Conservation (phyloP, 2,797 vertebrate species). For the Adrianichthys oophorus region DNA sequence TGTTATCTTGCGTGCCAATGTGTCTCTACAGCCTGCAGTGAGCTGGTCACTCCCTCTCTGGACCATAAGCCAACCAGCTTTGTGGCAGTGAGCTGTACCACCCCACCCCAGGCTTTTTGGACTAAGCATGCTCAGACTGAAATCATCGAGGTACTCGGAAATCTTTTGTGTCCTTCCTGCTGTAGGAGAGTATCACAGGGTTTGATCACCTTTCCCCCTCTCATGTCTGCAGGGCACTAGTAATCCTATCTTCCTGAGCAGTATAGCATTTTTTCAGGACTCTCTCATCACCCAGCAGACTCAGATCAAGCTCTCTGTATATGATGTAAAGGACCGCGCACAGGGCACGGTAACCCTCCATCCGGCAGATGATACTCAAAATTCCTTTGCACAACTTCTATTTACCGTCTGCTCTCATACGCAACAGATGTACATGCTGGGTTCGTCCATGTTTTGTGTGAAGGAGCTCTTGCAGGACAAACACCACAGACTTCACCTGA, state of each 20-base stretch:
- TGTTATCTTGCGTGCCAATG: conserved; percentile 49
- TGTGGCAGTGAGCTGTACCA: conserved; percentile 96
- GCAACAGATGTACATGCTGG: conserved; percentile 95
- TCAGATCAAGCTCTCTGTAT: conserved; percentile 95
- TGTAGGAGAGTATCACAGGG: background rate
- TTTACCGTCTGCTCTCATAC: conserved; percentile 3
- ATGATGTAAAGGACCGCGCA: conserved; percentile 97
- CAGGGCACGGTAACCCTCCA: conserved; percentile 91
- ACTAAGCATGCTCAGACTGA: conserved; percentile 98
- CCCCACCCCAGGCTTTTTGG: conserved; percentile 99
- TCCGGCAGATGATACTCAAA: background rate
- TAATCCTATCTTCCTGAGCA: conserved; percentile 98
- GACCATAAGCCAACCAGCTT: conserved; percentile 98
- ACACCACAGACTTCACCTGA: conserved; percentile 91
- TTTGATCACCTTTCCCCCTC: conserved; percentile 2
- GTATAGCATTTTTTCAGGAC: conserved; percentile 98
- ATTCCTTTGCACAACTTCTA: too few species aligned
- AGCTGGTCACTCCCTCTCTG: conserved; percentile 89
- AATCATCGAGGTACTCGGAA: conserved; percentile 86
- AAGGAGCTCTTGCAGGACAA: conserved; percentile 95
- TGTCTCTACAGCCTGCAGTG: conserved; percentile 89
- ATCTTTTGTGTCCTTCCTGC: background rate
- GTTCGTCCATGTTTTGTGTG: conserved; percentile 90
- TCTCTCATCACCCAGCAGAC: conserved; percentile 97
- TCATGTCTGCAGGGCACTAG: conserved; percentile 86